These are phyloP conservation scores for Phylloscopus trochiloides DNA, from an alignment of 2,113 vertebrate species.

Conservation along the genomic window DNA sequence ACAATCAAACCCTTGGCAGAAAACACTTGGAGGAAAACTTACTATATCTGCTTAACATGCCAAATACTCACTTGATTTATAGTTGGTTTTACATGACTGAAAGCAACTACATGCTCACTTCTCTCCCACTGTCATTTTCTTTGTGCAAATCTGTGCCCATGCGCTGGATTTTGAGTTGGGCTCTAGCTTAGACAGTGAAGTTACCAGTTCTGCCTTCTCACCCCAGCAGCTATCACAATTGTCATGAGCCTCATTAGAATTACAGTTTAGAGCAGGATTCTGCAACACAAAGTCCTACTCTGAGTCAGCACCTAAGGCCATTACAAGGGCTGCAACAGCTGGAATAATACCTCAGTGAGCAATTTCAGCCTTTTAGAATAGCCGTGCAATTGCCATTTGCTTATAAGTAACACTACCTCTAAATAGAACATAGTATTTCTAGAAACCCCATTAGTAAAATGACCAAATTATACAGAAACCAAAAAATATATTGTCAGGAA, in stretches of 20 bases:
- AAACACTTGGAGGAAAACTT: neutral
- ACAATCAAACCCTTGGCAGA: neutral
- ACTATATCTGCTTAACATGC: neutral
- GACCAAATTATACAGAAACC: slow-evolving; percentile 3
- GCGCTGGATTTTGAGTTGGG: neutral
- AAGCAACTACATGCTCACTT: neutral
- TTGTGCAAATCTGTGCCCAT: neutral
- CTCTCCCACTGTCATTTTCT: neutral
- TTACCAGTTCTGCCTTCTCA: neutral
- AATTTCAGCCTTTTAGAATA: slow-evolving; percentile 28
- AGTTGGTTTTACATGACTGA: neutral
- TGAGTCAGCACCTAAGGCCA: slow-evolving; percentile 46
- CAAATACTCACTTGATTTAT: neutral
- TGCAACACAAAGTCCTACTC: slow-evolving; percentile 14
- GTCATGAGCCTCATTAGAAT: neutral
- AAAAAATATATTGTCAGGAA: slow-evolving; percentile 12
- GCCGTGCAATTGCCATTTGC: slow-evolving; percentile 58
- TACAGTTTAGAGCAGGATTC: neutral
- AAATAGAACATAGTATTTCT: slow-evolving; percentile 56
- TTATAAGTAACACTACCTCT: slow-evolving; percentile 44
- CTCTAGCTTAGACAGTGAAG: neutral
- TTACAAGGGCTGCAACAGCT: slow-evolving; percentile 65
- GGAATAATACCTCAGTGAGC: slow-evolving; percentile 59
- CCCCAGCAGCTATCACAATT: neutral
- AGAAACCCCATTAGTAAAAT: slow-evolving; percentile 57